phyloP scores from a whole-genome alignment of 2,888 invertebrate genomes.

The Torymus texanus region DNA sequence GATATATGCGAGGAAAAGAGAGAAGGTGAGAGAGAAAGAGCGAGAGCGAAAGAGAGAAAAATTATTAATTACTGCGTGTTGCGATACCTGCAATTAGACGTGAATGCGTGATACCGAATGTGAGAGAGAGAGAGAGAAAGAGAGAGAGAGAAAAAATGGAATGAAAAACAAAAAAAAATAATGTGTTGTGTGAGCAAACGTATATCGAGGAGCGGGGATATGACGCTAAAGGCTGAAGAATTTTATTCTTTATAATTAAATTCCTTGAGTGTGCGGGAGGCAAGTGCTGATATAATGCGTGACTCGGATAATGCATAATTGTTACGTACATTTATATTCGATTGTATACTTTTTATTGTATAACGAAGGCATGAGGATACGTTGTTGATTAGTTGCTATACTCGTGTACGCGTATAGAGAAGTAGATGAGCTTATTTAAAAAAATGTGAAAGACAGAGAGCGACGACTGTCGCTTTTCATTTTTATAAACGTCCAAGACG shows the following conservation, averaged over 20 bases:
- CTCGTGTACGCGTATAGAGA: constrained; percentile 40
- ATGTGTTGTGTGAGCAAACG: constrained; percentile 25
- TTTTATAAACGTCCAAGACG: background rate
- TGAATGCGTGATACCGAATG: constrained; percentile 24
- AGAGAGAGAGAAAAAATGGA: constrained; percentile 9
- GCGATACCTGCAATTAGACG: constrained; percentile 44
- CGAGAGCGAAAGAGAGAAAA: constrained; percentile 22
- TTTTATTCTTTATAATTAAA: constrained; percentile 54
- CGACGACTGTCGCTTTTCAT: background rate
- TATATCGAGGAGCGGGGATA: constrained; percentile 6
- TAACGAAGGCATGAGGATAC: constrained; percentile 54
- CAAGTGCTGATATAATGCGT: constrained; percentile 25
- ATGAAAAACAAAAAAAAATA: constrained; percentile 18
- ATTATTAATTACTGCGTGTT: constrained; percentile 48
- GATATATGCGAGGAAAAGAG: constrained; percentile 55
- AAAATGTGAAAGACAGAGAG: too few species aligned
- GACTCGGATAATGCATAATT: constrained; percentile 54
- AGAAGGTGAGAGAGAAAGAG: constrained; percentile 22
- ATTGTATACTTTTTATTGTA: constrained; percentile 61
- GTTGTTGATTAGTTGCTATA: constrained; percentile 67
- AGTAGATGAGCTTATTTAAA: constrained; percentile 47
- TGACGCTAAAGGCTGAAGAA: constrained; percentile 44
- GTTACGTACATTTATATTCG: constrained; percentile 65
- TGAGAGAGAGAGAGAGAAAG: constrained; percentile 13
- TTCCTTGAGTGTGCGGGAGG: constrained; percentile 43